These are phyloP conservation scores for Copidosoma aretas DNA, from an alignment of 2,888 invertebrate genomes.

Conservation along the genomic window DNA sequence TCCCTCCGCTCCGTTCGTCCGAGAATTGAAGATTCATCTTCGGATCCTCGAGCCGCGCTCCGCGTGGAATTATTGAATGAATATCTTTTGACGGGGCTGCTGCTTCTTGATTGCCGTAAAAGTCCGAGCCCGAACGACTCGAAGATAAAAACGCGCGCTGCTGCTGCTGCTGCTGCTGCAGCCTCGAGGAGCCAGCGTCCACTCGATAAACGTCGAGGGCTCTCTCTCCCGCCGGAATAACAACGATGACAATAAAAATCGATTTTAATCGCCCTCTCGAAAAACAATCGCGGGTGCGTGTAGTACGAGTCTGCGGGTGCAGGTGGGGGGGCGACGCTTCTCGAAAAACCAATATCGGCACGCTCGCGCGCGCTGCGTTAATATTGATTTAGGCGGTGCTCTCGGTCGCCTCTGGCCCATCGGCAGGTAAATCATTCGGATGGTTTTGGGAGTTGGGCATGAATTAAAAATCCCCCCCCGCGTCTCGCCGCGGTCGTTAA, in stretches of 20 bases:
- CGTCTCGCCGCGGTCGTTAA: too few species aligned
- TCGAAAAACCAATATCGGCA: too few species aligned
- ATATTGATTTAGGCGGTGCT: too few species aligned
- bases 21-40: constrained; percentile 59
- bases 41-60: constrained; percentile 53
- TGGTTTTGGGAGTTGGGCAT: too few species aligned
- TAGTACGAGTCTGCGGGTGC: too few species aligned
- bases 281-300: too few species aligned
- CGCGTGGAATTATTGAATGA: constrained; percentile 32
- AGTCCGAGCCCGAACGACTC: constrained; percentile 27
- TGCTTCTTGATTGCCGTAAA: constrained; percentile 34
- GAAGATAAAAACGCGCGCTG: constrained; percentile 28
- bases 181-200: background rate
- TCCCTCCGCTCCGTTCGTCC: background rate
- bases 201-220: constrained; percentile 20
- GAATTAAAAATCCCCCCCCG: too few species aligned
- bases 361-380: too few species aligned
- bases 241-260: constrained; percentile 22
- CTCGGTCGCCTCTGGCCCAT: too few species aligned
- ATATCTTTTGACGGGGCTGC: constrained; percentile 14
- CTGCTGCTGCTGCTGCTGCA: background rate
- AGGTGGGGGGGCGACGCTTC: background rate
- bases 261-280: constrained; percentile 8
- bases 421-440: too few species aligned
- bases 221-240: background rate